Base-by-base conservation (phyloP, 2,888 invertebrate species). In the Ceraclea dissimilis region DNA sequence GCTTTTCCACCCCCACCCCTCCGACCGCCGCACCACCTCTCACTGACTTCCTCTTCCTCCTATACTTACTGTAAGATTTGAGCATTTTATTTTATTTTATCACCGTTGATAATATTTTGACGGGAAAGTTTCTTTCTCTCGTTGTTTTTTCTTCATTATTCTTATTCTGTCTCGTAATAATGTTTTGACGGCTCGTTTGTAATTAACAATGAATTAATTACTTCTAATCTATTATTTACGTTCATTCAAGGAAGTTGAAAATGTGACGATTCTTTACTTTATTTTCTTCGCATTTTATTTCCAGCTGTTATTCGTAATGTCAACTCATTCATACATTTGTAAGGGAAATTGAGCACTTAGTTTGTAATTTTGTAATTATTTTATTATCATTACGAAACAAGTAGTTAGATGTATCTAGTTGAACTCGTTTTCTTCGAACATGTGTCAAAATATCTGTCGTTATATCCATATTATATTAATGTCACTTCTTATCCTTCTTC, bases 21-120 rank as follows among this genome's bases (percentile, higher is more conserved):
- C n/a, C n/a, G n/a, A n/a, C n/a, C n/a, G n/a, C n/a, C n/a, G n/a
- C n/a, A n/a, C n/a, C n/a, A 39, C 39, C 31, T 46, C 44, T 18
- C 48, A 50, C 22, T 17, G 21, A 20, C 43, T 43, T 21, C 21
- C 46, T 16, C 31, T 18, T 20, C 26, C 48, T 17, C 16, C 50
- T 34, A 22, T 57, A 58, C 50, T 57, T 57, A 59, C 57, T 61
- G 53, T 51, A 57, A 61, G 59, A 59, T 59, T 61, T 61, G 59
- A 59, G 57, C 51, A 47, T 56, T 61, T 61, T 54, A 59, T 56
- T 61, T 61, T 54, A 59, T 61, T 61, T 61, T 57, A 52, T 56
- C 49, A 46, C 26, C 31, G 55, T 43, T 26, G 46, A 55, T 55
- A n/a, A n/a, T n/a, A 51, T 55, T 55, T 55, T 51, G 55, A 49